Percentiles rank a stretch among this genome's conserved stretches.
These are phyloP conservation scores for Threskiornis aethiopicus DNA, from an alignment of 2,797 vertebrate species.

Conservation along the genomic window DNA sequence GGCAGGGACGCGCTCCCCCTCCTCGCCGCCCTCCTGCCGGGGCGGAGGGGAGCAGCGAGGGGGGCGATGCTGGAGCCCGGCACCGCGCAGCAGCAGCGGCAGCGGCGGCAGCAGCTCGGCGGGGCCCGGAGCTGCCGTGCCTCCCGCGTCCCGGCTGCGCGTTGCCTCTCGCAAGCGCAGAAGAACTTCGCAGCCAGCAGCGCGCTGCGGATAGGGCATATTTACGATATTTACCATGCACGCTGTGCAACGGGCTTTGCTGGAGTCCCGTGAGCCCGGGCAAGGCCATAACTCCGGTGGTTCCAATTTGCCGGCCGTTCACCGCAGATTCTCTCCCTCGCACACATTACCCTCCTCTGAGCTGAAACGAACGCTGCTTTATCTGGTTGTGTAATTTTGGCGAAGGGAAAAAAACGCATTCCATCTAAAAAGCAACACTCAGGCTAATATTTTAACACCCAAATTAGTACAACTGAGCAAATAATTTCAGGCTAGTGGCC, in stretches of 20 bases:
- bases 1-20: rapidly evolving
- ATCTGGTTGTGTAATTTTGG: constrained; percentile 16
- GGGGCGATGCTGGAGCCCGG: neutral
- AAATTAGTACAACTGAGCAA: neutral
- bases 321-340: constrained; percentile 53
- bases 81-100: neutral
- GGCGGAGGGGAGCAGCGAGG: neutral
- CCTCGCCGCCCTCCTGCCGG: too few species aligned
- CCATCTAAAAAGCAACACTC: constrained; percentile 1
- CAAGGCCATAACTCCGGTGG: constrained; percentile 26
- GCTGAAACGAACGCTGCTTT: constrained; percentile 42
- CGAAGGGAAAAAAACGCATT: neutral
- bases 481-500: neutral
- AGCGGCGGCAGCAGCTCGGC: neutral
- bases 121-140: neutral
- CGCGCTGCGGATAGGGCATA: rapidly evolving
- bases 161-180: rapidly evolving
- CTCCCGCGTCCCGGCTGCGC: rapidly evolving
- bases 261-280: neutral
- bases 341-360: constrained; percentile 37
- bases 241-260: neutral
- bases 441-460: constrained; percentile 44
- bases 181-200: rapidly evolving
- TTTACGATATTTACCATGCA: rapidly evolving
- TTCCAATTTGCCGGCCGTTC: constrained; percentile 53